Conservation (phyloP, 2,113 vertebrate genomes). For the Gavialis gangeticus region DNA sequence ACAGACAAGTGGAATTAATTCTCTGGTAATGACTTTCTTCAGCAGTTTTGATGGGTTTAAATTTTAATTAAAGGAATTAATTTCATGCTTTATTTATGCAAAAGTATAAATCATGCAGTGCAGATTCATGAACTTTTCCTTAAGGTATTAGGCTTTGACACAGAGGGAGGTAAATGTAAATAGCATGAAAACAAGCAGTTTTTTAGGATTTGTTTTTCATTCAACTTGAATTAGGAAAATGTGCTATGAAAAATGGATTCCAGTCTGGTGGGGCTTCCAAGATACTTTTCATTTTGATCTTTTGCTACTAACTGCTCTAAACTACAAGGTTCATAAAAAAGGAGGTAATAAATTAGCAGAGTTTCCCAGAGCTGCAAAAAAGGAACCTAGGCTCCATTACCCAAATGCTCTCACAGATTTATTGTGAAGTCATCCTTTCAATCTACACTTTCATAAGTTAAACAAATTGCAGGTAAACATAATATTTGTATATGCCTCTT, state of each 20-base stretch:
- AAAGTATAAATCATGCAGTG: not conserved
- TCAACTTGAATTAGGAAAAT: slow-evolving; percentile 1
- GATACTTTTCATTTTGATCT: slow-evolving; percentile 21
- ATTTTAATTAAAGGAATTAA: slow-evolving; percentile 14
- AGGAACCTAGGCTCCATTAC: slow-evolving; percentile 54
- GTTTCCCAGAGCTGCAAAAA: slow-evolving; percentile 8
- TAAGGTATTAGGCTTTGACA: not conserved
- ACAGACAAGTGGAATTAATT: not conserved
- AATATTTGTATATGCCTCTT: slow-evolving; percentile 60
- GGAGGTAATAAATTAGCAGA: slow-evolving; percentile 36
- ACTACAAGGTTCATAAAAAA: slow-evolving; percentile 26
- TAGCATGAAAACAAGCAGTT: slow-evolving; percentile 24
- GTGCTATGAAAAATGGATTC: slow-evolving; percentile 3
- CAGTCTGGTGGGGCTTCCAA: not conserved
- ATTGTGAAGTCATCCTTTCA: slow-evolving; percentile 59
- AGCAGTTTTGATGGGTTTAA: not conserved
- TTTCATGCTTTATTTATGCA: slow-evolving; percentile 8
- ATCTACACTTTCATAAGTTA: slow-evolving; percentile 60
- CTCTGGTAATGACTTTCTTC: not conserved
- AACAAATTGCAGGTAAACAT: slow-evolving; percentile 70
- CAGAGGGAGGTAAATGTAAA: slow-evolving; percentile 12
- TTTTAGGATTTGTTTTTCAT: slow-evolving; percentile 18
- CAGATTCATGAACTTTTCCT: not conserved
- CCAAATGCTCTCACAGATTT: slow-evolving; percentile 55
- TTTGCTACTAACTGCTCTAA: slow-evolving; percentile 33